These are phyloP conservation scores for Leptinotarsa tumamoca DNA, from an alignment of 2,888 invertebrate species.

Conservation along the genomic window DNA sequence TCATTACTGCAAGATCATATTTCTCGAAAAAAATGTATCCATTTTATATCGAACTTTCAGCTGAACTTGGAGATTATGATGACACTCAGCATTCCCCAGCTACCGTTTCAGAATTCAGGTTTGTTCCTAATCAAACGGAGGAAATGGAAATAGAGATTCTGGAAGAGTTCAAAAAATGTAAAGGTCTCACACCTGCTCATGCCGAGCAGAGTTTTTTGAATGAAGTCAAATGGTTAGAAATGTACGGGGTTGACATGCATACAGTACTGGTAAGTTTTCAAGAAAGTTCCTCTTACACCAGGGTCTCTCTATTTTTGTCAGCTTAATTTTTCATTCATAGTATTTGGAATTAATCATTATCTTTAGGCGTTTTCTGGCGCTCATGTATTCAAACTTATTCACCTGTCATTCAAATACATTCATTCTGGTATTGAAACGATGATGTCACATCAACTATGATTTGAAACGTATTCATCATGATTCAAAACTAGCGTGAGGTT, in stretches of 20 bases:
- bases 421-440: too few relatives aligned
- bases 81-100: slow-evolving; percentile 92
- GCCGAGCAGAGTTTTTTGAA: slow-evolving; percentile 95
- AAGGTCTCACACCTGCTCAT: slow-evolving; percentile 92
- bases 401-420: too few relatives aligned
- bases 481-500: too few relatives aligned
- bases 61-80: slow-evolving; percentile 98
- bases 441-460: too few relatives aligned
- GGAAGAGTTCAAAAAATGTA: slow-evolving; percentile 89
- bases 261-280: slow-evolving; percentile 78
- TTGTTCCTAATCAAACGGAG: slow-evolving; percentile 96
- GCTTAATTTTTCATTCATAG: background rate
- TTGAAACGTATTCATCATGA: too few relatives aligned
- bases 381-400: too few relatives aligned
- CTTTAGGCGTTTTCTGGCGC: too few relatives aligned
- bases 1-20: too few relatives aligned
- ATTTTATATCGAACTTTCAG: slow-evolving; percentile 67
- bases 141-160: slow-evolving; percentile 95
- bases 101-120: slow-evolving; percentile 97
- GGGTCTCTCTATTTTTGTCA: background rate
- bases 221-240: slow-evolving; percentile 94
- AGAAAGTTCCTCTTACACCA: background rate
- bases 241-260: slow-evolving; percentile 99
- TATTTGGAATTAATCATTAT: too few relatives aligned
- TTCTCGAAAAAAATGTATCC: too few relatives aligned